Percentiles rank a stretch among this genome's conserved stretches.
These are phyloP conservation scores for Pogona vitticeps DNA, from an alignment of 2,113 vertebrate genomes.

Conservation along the genomic window DNA sequence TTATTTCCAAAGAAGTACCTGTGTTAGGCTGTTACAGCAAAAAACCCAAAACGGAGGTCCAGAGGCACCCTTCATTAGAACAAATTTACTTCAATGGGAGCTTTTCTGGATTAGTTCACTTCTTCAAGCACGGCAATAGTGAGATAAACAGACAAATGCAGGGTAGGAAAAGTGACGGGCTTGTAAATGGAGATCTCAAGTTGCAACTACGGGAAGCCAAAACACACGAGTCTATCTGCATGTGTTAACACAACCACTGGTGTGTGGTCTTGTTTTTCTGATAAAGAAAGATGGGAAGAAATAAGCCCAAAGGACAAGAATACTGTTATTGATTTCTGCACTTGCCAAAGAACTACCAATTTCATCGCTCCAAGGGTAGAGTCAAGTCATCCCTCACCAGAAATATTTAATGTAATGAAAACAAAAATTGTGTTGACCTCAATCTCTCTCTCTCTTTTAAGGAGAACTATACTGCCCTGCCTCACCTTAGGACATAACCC, in stretches of 20 bases:
- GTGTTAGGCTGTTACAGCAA: too few species aligned
- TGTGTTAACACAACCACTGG: neutral
- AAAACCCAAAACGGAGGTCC: too few species aligned
- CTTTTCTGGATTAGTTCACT: too few species aligned
- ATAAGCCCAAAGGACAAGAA: slow-evolving; percentile 26
- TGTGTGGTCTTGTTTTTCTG: neutral
- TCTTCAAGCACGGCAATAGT: too few species aligned
- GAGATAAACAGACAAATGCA: too few species aligned
- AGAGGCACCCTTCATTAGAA: too few species aligned
- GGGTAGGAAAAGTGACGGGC: neutral
- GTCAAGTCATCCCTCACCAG: neutral
- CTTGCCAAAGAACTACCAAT: neutral
- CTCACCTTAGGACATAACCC: slow-evolving; percentile 32
- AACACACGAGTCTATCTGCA: neutral
- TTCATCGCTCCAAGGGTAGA: fast-evolving
- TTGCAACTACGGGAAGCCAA: neutral
- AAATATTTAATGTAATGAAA: slow-evolving; percentile 1
- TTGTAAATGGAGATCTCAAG: neutral
- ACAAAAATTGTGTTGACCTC: slow-evolving; percentile 13
- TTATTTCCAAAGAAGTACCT: too few species aligned
- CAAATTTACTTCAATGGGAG: too few species aligned
- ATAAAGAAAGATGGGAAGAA: neutral
- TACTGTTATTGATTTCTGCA: neutral
- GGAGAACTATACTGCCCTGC: neutral
- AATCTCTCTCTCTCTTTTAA: neutral